A percentile compares a stretch with the other conserved stretches of the same genome.
Evolutionary conservation across 2,888 invertebrate genomes (phyloP).

Genomic region (Scaeva pyrastri): DNA sequence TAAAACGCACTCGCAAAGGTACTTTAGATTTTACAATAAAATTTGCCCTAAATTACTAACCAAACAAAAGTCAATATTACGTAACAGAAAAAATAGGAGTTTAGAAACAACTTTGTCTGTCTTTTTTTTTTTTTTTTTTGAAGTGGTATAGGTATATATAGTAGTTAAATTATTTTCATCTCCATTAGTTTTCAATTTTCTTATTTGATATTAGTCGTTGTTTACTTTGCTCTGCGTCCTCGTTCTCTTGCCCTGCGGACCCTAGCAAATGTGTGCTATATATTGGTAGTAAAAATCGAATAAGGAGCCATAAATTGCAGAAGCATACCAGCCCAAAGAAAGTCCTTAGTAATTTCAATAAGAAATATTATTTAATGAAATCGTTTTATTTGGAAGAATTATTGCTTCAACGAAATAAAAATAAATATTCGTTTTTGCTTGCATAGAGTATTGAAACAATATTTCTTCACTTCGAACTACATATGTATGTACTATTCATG

Average conservation of each 20-base stretch:
- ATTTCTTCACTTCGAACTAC: not conserved
- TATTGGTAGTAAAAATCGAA: constrained; percentile 65
- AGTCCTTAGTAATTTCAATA: constrained; percentile 66
- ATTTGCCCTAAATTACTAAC: not conserved
- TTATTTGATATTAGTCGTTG: constrained; percentile 61
- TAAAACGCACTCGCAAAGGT: too few relatives aligned
- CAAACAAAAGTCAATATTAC: not conserved
- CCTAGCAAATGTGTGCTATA: constrained; percentile 28
- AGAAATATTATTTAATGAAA: constrained; percentile 47
- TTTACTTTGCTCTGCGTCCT: constrained; percentile 2
- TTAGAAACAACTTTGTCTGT: constrained; percentile 3
- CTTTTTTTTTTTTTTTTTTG: constrained; percentile 46
- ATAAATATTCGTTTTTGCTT: not conserved
- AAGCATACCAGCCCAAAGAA: constrained; percentile 57
- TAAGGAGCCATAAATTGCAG: constrained; percentile 72
- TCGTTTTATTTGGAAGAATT: constrained; percentile 58
- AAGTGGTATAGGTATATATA: too few relatives aligned
- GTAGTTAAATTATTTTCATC: constrained; percentile 67
- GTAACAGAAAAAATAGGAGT: not conserved
- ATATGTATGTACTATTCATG: too few relatives aligned
- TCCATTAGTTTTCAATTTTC: constrained; percentile 74
- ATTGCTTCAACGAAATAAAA: constrained; percentile 12
- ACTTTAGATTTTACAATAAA: too few relatives aligned
- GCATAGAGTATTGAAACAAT: not conserved
- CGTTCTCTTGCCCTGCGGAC: constrained; percentile 29